Base-by-base conservation (phyloP, 2,888 invertebrate species). In the Darwinula stevensoni region DNA sequence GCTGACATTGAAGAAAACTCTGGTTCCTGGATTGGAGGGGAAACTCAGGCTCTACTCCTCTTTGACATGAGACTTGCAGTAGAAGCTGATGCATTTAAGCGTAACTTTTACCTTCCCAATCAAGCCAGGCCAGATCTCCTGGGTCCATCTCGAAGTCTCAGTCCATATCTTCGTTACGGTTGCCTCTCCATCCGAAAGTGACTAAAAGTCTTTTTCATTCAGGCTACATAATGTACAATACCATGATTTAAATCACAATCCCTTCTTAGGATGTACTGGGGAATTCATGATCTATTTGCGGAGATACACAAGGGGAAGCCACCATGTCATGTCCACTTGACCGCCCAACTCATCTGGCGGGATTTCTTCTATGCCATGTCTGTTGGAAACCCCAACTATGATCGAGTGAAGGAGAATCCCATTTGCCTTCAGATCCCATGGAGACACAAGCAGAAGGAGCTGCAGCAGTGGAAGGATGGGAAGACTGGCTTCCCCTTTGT, bases 311-410 rank as follows among this genome's bases (percentile, higher is more conserved):
- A 53, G 26, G 56, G 56, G 1, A 45, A 48, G 0, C 41, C 56
- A 2, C 40, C 49, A 2, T 22, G 9, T 22, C 42, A 31, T 17
- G 12, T 17, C 4, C 13, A 36, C 16, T 34, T 47, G 17, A 42
- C 44, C 4, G 65, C 67, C 0, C 71, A 71, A 43, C 47, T 71
- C 17, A 64, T 70, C 26, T 71, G 71, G 71, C 57, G 70, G 17
- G 70, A 71, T 44, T 71, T 68, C 41, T 71, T 71, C 49, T 71
- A 72, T 49, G 66, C 68, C 17, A 70, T 71, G 70, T 67, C 68
- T 22, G 63, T 67, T 12, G 64, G 65, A 43, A 71, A 71, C 47
- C 59, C 62, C 0, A 54, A 62, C 40, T 71, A 65, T 43, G 66
- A 61, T 3, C 61, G 63, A 43, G 68, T 71, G 62, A 54, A 57